Evolutionary conservation across 2,113 vertebrate species (phyloP).

Genomic region (Chaetodon auriga): DNA sequence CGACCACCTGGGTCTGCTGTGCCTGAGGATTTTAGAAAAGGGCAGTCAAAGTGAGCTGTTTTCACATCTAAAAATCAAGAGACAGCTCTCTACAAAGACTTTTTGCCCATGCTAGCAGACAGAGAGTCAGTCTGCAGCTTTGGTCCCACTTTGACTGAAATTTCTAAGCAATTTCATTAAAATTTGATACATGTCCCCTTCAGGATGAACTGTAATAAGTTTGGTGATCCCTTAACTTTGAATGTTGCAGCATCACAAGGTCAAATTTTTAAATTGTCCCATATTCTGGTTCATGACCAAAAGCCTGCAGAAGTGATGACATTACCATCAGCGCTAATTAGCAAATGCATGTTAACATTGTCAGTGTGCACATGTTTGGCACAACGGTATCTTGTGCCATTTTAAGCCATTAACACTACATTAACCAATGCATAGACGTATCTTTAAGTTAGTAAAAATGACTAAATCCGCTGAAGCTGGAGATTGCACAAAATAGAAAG

Average conservation of each 20-base stretch:
- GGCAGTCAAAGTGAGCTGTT: background rate
- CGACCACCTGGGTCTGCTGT: background rate
- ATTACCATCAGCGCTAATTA: background rate
- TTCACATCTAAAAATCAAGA: background rate
- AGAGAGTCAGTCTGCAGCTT: background rate
- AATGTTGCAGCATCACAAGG: background rate
- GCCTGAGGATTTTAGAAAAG: background rate
- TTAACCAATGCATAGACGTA: no score
- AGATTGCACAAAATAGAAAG: background rate
- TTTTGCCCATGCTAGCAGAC: background rate
- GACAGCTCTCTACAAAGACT: no score
- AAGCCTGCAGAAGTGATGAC: background rate
- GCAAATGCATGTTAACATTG: background rate
- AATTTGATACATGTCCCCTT: no score
- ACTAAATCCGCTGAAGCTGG: background rate
- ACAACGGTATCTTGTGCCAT: background rate
- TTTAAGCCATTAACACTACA: background rate
- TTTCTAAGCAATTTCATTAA: background rate
- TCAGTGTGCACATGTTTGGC: background rate
- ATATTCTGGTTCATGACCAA: background rate
- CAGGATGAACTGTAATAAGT: no score
- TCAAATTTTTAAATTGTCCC: background rate
- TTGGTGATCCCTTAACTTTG: no score
- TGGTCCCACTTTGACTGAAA: background rate
- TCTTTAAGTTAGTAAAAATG: background rate